phyloP scores from a whole-genome alignment of 2,888 invertebrate genomes.

The Julus scandinavius region DNA sequence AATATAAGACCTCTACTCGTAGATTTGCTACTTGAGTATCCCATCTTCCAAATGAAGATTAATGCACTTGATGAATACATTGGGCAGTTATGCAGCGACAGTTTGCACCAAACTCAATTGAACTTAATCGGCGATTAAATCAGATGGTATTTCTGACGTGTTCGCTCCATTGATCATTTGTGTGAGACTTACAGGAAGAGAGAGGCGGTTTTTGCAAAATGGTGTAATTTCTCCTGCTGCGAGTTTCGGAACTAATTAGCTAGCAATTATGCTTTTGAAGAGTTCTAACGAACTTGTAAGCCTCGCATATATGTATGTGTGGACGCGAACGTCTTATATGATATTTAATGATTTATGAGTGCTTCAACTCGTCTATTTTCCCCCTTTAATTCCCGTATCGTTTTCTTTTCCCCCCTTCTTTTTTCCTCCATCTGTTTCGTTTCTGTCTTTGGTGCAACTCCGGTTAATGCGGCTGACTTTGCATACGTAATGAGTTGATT shows the following conservation, averaged over 20 bases:
- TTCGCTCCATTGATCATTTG: too few relatives aligned
- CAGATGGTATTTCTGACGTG: too few relatives aligned
- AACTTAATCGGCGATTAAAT: too few relatives aligned
- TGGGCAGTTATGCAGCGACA: not conserved
- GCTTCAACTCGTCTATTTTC: not conserved
- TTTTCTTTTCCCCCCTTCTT: not conserved
- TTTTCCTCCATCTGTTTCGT: conserved; percentile 31
- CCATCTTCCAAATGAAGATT: not conserved
- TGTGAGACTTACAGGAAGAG: too few relatives aligned
- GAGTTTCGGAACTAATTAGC: too few relatives aligned
- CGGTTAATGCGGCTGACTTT: conserved; percentile 49
- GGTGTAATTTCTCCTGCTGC: too few relatives aligned
- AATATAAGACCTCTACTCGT: conserved; percentile 23
- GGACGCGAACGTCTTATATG: not conserved
- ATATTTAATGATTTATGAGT: conserved; percentile 35
- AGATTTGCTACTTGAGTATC: conserved; percentile 5
- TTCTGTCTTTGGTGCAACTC: conserved; percentile 44
- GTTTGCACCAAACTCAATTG: too few relatives aligned
- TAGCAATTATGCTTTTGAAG: too few relatives aligned
- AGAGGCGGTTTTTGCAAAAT: too few relatives aligned
- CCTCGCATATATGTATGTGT: too few relatives aligned
- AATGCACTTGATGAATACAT: not conserved
- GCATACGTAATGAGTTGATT: conserved; percentile 50
- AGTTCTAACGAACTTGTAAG: too few relatives aligned
- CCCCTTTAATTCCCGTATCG: not conserved